Evolutionary conservation across 2,888 invertebrate genomes (phyloP).

Genomic region (Agonum fuliginosum): DNA sequence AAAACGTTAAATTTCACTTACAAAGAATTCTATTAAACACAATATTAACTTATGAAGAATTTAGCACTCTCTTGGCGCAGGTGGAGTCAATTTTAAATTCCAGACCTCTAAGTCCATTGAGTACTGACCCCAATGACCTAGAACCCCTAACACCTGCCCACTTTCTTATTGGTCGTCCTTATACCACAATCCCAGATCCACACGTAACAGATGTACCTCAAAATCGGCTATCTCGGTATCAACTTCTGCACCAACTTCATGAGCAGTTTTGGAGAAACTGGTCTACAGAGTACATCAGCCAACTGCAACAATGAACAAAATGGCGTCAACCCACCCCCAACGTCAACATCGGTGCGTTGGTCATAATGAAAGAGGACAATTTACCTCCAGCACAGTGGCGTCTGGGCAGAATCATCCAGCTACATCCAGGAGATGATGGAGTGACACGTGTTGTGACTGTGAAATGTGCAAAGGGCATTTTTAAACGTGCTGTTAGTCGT

Average conservation of each 20-base stretch:
- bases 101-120: conserved; percentile 59
- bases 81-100: conserved; percentile 61
- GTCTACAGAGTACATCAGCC: conserved; percentile 58
- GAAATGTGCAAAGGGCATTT: background rate
- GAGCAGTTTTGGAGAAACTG: conserved; percentile 62
- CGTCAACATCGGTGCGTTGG: background rate
- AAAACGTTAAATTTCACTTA: conserved; percentile 64
- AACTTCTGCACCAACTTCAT: conserved; percentile 51
- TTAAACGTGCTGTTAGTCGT: too few relatives aligned
- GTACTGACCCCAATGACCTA: conserved; percentile 61
- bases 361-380: background rate
- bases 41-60: conserved; percentile 64
- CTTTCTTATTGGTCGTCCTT: conserved; percentile 58
- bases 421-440: background rate
- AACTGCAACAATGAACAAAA: background rate
- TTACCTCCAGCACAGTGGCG: background rate
- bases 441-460: background rate
- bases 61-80: conserved; percentile 59
- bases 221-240: conserved; percentile 58
- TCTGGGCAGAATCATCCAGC: background rate
- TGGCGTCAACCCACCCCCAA: background rate
- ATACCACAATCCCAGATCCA: conserved; percentile 46
- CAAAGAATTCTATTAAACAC: background rate
- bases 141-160: conserved; percentile 57
- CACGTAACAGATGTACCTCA: conserved; percentile 25